Percentiles rank a stretch among this genome's conserved stretches.
These are phyloP conservation scores for Nymphalis c-album DNA, from an alignment of 2,888 invertebrate genomes.

Conservation along the genomic window DNA sequence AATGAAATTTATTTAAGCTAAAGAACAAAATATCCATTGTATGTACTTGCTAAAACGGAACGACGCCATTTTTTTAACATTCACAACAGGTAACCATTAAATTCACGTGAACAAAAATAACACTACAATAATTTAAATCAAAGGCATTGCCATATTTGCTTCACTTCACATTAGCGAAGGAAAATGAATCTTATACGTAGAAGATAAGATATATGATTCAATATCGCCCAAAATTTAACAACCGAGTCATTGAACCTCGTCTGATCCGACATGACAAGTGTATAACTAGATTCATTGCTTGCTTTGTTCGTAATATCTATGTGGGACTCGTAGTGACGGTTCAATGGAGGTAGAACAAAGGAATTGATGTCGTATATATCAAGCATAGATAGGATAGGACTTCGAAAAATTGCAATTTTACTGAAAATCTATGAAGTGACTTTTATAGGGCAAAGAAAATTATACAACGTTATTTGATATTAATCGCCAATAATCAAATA, in stretches of 20 bases:
- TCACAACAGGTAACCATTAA: slow-evolving; percentile 15
- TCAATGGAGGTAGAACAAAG: slow-evolving; percentile 10
- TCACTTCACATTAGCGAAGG: background rate
- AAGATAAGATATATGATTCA: background rate
- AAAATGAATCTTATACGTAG: background rate
- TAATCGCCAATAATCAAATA: too few species aligned
- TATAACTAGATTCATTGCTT: slow-evolving; percentile 13
- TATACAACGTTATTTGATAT: too few species aligned
- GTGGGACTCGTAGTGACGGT: background rate
- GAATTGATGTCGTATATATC: background rate
- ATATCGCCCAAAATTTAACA: too few species aligned
- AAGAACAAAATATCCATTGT: background rate
- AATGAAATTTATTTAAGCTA: background rate
- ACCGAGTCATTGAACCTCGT: slow-evolving; percentile 17
- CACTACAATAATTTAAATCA: slow-evolving; percentile 8
- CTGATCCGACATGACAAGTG: background rate
- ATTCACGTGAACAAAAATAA: slow-evolving; percentile 2
- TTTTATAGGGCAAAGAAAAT: too few species aligned
- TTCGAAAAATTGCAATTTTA: background rate
- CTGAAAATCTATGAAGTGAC: too few species aligned
- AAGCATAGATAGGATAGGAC: background rate
- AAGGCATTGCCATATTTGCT: slow-evolving; percentile 13
- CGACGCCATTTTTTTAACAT: background rate
- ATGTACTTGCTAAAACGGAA: background rate
- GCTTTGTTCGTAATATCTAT: slow-evolving; percentile 4